Conservation (phyloP, 2,113 vertebrate species). For the Peromyscus californicus region DNA sequence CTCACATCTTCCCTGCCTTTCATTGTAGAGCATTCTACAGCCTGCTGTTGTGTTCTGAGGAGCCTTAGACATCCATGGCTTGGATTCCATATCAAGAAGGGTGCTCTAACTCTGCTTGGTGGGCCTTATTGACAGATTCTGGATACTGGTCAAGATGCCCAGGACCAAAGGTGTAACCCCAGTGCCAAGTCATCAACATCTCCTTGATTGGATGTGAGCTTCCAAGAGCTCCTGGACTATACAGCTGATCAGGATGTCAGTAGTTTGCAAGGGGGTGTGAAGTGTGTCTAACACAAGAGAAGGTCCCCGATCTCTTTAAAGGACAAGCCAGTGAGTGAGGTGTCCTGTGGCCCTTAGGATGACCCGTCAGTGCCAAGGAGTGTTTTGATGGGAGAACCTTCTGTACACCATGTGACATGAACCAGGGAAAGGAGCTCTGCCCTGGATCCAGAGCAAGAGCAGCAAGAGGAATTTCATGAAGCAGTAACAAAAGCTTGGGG, state of each 20-base stretch:
- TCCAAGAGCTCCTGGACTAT: neutral
- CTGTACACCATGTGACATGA: neutral
- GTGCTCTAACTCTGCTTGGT: neutral
- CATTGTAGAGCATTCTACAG: neutral
- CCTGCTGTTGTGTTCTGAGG: neutral
- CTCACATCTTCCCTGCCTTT: neutral
- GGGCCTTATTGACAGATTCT: neutral
- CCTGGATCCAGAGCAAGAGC: neutral
- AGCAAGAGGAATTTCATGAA: neutral
- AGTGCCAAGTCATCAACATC: neutral
- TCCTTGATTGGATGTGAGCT: neutral
- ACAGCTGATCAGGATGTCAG: neutral
- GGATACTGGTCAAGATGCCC: neutral
- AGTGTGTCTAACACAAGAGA: neutral
- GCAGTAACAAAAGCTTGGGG: neutral
- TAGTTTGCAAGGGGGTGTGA: fast-evolving
- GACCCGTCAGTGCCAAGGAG: too few species aligned
- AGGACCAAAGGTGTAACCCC: neutral
- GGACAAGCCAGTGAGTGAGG: too few species aligned
- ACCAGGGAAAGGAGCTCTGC: neutral
- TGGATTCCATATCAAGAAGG: neutral
- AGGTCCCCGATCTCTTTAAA: fast-evolving
- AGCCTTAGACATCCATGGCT: neutral
- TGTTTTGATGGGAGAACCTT: neutral
- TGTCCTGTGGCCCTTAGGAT: neutral